Base-by-base conservation (phyloP, 1,140 invertebrate genomes). In the Drosophila mayri region DNA sequence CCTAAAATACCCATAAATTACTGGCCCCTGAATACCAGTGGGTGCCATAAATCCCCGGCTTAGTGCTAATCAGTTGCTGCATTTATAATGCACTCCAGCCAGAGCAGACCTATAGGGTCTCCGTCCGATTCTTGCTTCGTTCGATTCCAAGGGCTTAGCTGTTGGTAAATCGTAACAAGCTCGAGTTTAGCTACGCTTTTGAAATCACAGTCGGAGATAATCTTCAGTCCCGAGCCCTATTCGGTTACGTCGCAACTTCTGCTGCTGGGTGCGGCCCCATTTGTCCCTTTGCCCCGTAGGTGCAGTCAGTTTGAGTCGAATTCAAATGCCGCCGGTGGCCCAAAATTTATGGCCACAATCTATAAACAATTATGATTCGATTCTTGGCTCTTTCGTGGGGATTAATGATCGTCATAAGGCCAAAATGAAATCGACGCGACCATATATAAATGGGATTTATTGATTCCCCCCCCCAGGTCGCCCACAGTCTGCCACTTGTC, bases 301-400 rank as follows among this genome's bases (percentile, higher is more conserved):
- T 79, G 60, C 70, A 78, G 28, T 54, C 66, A 66, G 32, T 43
- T 75, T 74, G 76, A 76, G 72, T 87, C 81, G 76, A 71, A 86
- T 86, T 87, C 78, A 79, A 87, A 83, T 83, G 63, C 57, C 49
- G 41, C 44, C 71, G 41, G 63, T 46, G 47, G 63, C 54, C 54
- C 40, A 38, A 43, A 76, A 87, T 87, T 87, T 83, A 87, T 88
- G 60, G 60, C 63, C 76, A 72, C 79, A 87, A 83, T 87, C 79
- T 83, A 83, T 87, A 83, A 87, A 83, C 84, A 83, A 87, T 87
- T 87, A 87, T 87, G 84, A 88, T 58, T 71, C 50, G 68, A 75
- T 46, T 77, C 61, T 65, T 30, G 40, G 43, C 66, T 37, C 16
- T 28, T 73, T 61, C 60, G 43, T 47, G 58, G 59, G 65, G 74